phyloP scores from a whole-genome alignment of 2,888 invertebrate species.

The Camponotus fellah region DNA sequence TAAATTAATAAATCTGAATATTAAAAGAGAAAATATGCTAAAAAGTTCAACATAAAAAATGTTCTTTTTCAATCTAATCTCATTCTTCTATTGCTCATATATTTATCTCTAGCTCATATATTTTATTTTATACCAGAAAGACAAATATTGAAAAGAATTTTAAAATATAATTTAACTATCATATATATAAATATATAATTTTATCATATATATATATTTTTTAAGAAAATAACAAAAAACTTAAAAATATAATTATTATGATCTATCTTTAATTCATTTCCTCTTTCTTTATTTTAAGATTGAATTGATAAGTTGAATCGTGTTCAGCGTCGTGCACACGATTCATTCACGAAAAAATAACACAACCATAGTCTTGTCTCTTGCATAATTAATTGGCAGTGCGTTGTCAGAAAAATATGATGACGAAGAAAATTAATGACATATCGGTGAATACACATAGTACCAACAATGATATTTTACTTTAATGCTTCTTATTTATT shows the following conservation, averaged over 20 bases:
- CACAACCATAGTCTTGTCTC: neutral
- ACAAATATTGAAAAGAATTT: neutral
- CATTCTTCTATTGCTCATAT: no score
- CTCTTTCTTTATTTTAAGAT: neutral
- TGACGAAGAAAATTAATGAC: constrained; percentile 5
- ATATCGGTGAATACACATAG: constrained; percentile 8
- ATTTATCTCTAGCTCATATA: no score
- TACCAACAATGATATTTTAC: constrained; percentile 6
- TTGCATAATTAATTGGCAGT: neutral
- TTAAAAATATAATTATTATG: neutral
- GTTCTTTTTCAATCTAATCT: no score
- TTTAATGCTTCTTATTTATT: constrained; percentile 8
- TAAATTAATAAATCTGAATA: no score
- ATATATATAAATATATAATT: neutral
- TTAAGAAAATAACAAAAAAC: constrained; percentile 11
- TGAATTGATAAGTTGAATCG: neutral
- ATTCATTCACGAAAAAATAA: neutral
- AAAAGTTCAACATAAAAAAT: no score
- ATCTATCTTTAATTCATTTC: neutral
- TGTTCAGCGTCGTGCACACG: neutral
- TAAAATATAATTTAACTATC: constrained; percentile 3
- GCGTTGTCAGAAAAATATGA: neutral
- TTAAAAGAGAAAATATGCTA: no score
- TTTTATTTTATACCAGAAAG: neutral
- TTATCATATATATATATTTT: constrained; percentile 7